Conservation (phyloP, 1,140 invertebrate species). For the Hypsibius dujardini region DNA sequence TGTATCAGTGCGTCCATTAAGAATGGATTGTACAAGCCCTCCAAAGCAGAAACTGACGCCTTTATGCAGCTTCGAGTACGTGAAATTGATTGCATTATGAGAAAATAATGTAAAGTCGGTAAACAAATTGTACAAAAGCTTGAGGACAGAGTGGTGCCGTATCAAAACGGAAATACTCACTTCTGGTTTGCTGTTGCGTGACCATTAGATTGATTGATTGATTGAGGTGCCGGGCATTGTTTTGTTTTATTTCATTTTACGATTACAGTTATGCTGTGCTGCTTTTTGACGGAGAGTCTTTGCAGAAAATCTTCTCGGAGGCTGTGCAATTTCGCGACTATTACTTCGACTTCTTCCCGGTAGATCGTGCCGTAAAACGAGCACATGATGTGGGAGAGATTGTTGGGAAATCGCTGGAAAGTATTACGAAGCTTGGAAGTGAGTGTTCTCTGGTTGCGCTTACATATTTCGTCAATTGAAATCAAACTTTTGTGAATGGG, state of each 20-base stretch:
- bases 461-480: not conserved
- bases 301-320: not conserved
- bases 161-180: too few species aligned
- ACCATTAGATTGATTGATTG: not conserved
- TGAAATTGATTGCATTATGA: not conserved
- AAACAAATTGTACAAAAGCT: not conserved
- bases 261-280: not conserved
- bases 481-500: not conserved
- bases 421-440: not conserved
- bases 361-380: not conserved
- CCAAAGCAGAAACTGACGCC: not conserved
- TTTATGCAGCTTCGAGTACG: constrained; percentile 1
- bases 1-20: not conserved
- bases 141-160: not conserved
- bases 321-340: not conserved
- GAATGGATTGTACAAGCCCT: constrained; percentile 4
- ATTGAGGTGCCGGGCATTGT: not conserved
- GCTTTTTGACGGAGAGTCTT: not conserved
- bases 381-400: not conserved
- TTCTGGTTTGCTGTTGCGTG: too few species aligned
- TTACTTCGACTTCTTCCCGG: constrained; percentile 11
- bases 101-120: not conserved
- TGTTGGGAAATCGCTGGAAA: not conserved
- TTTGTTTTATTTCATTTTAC: not conserved
- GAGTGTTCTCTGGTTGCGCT: not conserved